Evolutionary conservation across 2,888 invertebrate species (phyloP).

Genomic region (Xestia ashworthii): DNA sequence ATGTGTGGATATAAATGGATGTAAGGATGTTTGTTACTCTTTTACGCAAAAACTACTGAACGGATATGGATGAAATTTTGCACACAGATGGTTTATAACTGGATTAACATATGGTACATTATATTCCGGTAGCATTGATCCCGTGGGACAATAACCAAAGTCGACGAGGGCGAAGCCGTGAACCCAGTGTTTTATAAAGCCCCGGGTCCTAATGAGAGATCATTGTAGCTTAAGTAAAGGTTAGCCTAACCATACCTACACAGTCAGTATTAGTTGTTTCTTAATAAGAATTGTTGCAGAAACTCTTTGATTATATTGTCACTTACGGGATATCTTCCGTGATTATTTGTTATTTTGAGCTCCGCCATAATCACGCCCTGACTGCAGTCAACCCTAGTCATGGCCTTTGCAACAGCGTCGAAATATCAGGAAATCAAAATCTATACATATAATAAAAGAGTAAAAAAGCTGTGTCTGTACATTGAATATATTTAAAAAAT

Average conservation of each 20-base stretch:
- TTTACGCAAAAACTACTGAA: not conserved
- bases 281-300: not conserved
- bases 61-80: not conserved
- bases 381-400: too few relatives aligned
- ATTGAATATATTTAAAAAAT: too few relatives aligned
- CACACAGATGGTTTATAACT: not conserved
- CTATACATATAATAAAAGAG: too few relatives aligned
- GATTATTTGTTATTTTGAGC: too few relatives aligned
- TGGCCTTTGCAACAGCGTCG: too few relatives aligned
- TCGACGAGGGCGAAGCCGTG: not conserved
- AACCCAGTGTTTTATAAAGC: not conserved
- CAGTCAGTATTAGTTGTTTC: not conserved
- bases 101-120: too few relatives aligned
- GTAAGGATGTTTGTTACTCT: not conserved
- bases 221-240: not conserved
- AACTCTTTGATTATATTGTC: too few relatives aligned
- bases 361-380: too few relatives aligned
- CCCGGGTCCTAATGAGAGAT: not conserved
- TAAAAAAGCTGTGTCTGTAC: too few relatives aligned
- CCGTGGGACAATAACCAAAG: not conserved
- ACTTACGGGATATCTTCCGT: too few relatives aligned
- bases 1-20: too few relatives aligned
- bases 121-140: not conserved
- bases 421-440: too few relatives aligned
- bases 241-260: not conserved